Conservation (phyloP, 2,888 invertebrate species). For the Onchidella celtica region DNA sequence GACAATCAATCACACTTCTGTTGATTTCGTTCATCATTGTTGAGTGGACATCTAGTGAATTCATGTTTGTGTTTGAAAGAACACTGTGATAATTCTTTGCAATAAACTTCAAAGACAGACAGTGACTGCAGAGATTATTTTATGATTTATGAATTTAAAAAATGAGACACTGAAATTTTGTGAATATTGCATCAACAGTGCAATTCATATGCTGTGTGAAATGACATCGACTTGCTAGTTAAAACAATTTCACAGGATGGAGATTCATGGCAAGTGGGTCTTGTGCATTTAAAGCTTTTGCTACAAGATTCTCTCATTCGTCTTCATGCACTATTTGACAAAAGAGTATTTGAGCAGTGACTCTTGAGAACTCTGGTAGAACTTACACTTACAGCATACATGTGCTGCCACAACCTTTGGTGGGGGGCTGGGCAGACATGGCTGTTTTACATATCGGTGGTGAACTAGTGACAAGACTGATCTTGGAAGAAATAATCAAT, state of each 20-base stretch:
- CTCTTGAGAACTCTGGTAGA: not conserved
- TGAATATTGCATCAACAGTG: too few species aligned
- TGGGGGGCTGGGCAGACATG: not conserved
- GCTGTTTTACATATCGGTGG: not conserved
- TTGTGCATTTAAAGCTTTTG: too few species aligned
- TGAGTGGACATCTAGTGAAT: not conserved
- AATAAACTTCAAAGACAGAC: constrained; percentile 2
- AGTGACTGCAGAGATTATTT: not conserved
- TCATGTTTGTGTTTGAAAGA: not conserved
- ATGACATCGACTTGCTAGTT: too few species aligned
- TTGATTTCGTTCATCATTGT: too few species aligned
- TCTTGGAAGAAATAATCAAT: not conserved
- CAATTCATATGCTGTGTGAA: too few species aligned
- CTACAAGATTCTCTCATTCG: too few species aligned
- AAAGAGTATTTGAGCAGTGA: not conserved
- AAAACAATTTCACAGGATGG: too few species aligned
- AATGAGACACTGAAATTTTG: too few species aligned
- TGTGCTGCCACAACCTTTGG: not conserved
- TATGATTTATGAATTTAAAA: not conserved
- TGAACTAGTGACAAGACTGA: not conserved
- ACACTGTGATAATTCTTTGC: not conserved
- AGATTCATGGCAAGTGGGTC: too few species aligned
- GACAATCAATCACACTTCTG: too few species aligned
- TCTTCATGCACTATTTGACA: too few species aligned
- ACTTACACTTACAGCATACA: not conserved